Conservation (phyloP, 2,888 invertebrate species). For the Leistus spinibarbis region DNA sequence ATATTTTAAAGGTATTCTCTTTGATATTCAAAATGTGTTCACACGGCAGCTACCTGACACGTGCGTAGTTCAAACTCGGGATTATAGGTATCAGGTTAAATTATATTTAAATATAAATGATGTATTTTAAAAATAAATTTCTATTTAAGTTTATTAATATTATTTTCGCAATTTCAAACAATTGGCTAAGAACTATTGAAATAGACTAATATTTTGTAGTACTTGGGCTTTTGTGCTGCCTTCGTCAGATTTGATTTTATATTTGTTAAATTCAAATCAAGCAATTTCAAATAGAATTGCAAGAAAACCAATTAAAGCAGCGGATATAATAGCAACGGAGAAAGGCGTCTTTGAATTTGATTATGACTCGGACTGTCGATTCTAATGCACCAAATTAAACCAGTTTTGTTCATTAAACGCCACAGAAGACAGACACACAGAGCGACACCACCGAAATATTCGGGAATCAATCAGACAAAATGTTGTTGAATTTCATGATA, state of each 20-base stretch:
- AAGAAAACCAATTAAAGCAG: neutral
- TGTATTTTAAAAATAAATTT: too few species aligned
- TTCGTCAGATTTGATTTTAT: too few species aligned
- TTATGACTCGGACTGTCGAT: neutral
- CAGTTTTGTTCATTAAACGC: neutral
- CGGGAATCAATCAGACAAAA: neutral
- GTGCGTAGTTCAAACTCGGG: neutral
- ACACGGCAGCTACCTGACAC: neutral
- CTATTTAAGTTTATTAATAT: too few species aligned
- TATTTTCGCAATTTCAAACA: too few species aligned
- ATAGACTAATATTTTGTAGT: too few species aligned
- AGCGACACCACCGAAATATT: neutral
- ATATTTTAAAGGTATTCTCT: neutral
- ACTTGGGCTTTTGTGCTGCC: too few species aligned
- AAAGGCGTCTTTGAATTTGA: neutral
- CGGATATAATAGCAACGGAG: neutral
- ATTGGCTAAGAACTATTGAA: too few species aligned
- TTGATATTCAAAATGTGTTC: neutral
- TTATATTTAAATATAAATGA: too few species aligned
- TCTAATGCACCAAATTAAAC: neutral
- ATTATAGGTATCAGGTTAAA: neutral
- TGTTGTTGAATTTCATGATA: conserved; percentile 1
- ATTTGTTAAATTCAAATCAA: neutral
- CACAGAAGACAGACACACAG: neutral
- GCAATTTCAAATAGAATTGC: neutral